A percentile compares a stretch with the other conserved stretches of the same genome.
These are phyloP conservation scores for Distichodus sexfasciatus DNA, from an alignment of 2,797 vertebrate species.

Conservation along the genomic window DNA sequence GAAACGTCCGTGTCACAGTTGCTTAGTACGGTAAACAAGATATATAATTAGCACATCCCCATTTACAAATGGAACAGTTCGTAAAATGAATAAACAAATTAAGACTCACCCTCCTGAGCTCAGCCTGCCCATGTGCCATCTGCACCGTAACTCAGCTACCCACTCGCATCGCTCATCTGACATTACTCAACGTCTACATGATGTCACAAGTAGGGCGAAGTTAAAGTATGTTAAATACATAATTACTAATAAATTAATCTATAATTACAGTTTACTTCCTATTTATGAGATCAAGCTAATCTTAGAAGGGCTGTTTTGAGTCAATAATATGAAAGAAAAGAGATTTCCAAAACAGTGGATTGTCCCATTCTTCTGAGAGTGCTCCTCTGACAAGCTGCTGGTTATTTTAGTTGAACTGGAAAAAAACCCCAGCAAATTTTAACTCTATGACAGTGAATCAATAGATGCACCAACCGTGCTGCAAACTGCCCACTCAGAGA, in stretches of 20 bases:
- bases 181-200: no score
- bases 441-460: constrained; percentile 21
- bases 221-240: no score
- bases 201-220: no score
- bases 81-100: no score
- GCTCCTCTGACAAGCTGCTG: constrained; percentile 10
- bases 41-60: background rate
- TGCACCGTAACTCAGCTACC: no score
- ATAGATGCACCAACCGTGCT: constrained; percentile 6
- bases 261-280: no score
- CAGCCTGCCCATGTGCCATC: no score
- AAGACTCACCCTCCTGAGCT: no score
- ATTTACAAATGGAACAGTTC: no score
- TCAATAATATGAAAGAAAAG: no score
- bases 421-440: constrained; percentile 15
- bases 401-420: constrained; percentile 8
- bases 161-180: no score
- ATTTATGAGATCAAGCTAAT: background rate
- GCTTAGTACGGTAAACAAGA: constrained; percentile 15
- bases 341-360: no score
- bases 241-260: background rate
- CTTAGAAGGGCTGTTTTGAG: background rate
- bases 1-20: constrained; percentile 22
- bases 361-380: constrained; percentile 7
- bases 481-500: constrained; percentile 32